phyloP scores from a whole-genome alignment of 2,797 vertebrate species.

The Sebastes vulpes region DNA sequence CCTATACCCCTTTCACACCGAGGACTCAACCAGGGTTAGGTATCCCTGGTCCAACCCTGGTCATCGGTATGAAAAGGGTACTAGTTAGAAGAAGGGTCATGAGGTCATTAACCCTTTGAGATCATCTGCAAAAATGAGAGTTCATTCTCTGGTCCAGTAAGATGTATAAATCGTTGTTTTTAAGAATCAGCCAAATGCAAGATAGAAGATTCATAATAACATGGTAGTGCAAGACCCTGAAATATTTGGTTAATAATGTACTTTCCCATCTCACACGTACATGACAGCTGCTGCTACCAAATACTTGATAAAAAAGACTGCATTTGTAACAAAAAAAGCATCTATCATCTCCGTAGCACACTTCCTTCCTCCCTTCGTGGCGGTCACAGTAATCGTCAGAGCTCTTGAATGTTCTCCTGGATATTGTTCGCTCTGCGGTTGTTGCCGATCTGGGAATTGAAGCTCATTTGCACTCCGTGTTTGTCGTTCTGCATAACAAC shows the following conservation, averaged over 20 bases:
- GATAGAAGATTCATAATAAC: not conserved
- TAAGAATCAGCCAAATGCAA: not conserved
- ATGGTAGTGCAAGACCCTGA: not conserved
- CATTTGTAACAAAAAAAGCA: not conserved
- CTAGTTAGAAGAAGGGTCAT: not conserved
- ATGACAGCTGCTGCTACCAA: not conserved
- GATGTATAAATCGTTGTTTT: not conserved
- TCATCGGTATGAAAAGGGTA: no score
- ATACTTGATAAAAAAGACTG: not conserved
- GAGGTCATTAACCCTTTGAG: not conserved
- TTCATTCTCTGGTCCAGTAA: not conserved
- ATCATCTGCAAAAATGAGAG: not conserved
- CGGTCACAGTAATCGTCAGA: not conserved
- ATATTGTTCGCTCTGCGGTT: not conserved
- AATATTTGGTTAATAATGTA: not conserved
- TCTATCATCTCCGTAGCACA: not conserved
- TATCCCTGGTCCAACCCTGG: no score
- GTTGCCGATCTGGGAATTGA: constrained; percentile 43
- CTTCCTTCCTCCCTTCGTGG: not conserved
- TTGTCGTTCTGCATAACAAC: constrained; percentile 45
- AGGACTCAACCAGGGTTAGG: no score
- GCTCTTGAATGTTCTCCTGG: constrained; percentile 16
- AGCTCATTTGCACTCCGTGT: constrained; percentile 53
- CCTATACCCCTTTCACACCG: no score
- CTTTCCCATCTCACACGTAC: not conserved